These are phyloP conservation scores for Ctenochaetus hawaiiensis DNA, from an alignment of 2,797 vertebrate genomes.

Conservation along the genomic window DNA sequence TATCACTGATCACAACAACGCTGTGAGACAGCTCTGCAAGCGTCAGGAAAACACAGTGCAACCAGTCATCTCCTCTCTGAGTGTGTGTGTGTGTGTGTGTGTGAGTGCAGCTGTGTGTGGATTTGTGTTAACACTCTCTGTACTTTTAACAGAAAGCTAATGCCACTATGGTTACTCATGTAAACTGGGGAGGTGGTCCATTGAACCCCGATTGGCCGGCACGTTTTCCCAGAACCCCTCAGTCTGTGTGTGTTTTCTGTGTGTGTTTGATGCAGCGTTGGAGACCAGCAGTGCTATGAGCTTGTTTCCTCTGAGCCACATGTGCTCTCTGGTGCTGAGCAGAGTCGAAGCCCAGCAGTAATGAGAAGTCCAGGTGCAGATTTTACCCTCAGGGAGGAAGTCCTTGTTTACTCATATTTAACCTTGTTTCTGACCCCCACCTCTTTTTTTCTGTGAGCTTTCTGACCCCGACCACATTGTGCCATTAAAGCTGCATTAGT, in stretches of 20 bases:
- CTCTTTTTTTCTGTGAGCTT: conserved; percentile 18
- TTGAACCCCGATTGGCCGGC: conserved; percentile 31
- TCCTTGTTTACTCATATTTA: conserved; percentile 79
- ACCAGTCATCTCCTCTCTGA: background rate
- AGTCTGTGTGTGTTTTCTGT: conserved; percentile 24
- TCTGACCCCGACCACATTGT: conserved; percentile 31
- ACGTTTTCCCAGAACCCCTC: conserved; percentile 47
- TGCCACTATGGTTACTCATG: conserved; percentile 27
- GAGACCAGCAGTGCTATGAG: conserved; percentile 61
- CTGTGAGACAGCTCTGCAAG: conserved; percentile 7
- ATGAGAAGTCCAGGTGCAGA: conserved; percentile 85
- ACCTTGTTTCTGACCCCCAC: conserved; percentile 59
- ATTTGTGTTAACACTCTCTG: conserved; percentile 13
- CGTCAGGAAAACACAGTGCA: conserved; percentile 9
- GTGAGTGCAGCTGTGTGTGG: conserved; percentile 13
- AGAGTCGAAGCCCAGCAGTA: conserved; percentile 55
- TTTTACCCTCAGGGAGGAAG: conserved; percentile 77
- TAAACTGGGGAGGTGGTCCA: conserved; percentile 42
- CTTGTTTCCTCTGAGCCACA: conserved; percentile 77
- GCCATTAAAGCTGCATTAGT: conserved; percentile 7
- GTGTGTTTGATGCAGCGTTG: conserved; percentile 51
- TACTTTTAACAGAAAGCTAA: conserved; percentile 18
- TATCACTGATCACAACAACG: conserved; percentile 15
- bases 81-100: conserved; percentile 19
- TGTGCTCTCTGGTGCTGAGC: conserved; percentile 70